Base-by-base conservation (phyloP, 2,113 vertebrate species). In the Bubo blakistoni region DNA sequence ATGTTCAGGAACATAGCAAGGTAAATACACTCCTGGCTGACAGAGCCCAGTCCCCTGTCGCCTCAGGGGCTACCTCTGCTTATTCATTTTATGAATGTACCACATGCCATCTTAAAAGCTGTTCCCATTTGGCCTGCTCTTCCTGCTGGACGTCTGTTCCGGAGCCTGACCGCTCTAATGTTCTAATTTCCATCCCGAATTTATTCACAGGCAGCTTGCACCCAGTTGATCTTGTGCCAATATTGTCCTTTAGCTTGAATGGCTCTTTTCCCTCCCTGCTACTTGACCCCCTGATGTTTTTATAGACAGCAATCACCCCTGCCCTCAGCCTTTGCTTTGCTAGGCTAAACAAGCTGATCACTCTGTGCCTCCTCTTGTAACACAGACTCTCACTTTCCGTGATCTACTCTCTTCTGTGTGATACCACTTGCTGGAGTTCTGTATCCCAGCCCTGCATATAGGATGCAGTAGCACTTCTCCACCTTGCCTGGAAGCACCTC, bases 171-270 rank as follows among this genome's bases (percentile, higher is more conserved):
- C 0, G 0, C 51, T 24, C 57, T 84, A 44, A 84, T 44, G n/a
- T 76, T 91, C 83, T 92, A 47, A 87, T 81, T 96, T 95, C 47
- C 73, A 81, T 52, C 52, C 72, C 84, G 69, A 91, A 89, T 89
- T 96, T 89, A 87, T 87, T 78, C 69, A 51, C 57, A 67, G 19
- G 69, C 69, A 94, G 72, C 61, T 89, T 78, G 38, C n/a, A 94
- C 52, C 80, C 52, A 71, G 61, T 59, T 92, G 85, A 74, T 59
- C 73, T 55, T 44, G 29, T 81, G 69, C 38, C 72, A 94, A 8
- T 52, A 65, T 27, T 83, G 69, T 87, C 77, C 81, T 91, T 78
- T 17, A 84, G 55, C 40, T 86, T 47, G 58, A 74, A 61, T 44
- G 34, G 16, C 67, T 79, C 89, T 89, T 92, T 61, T 57, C 61